A percentile compares a stretch with the other conserved stretches of the same genome.
Evolutionary conservation across 2,113 vertebrate species (phyloP).

Genomic region (Crotophaga sulcirostris): DNA sequence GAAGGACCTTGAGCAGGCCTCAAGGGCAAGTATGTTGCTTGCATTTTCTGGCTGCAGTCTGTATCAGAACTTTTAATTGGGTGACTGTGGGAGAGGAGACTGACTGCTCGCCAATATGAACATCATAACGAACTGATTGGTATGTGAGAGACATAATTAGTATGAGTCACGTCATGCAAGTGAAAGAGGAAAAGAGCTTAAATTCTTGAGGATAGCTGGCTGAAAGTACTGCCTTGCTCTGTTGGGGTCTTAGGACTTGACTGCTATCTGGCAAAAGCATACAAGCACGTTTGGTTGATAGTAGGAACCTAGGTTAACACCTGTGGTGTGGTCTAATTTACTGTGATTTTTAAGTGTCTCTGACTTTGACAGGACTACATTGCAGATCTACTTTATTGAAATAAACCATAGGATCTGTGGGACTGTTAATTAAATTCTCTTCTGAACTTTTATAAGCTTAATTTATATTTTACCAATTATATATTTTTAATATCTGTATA

Average conservation of each 20-base stretch:
- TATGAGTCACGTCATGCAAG: not conserved
- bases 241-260: not conserved
- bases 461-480: not conserved
- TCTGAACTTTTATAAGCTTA: not conserved
- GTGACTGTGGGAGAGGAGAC: not conserved
- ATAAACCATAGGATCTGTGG: not conserved
- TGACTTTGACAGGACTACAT: not conserved
- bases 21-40: not conserved
- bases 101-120: not conserved
- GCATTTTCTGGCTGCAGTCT: not conserved
- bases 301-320: not conserved
- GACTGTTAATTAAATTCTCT: not conserved
- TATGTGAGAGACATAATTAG: not conserved
- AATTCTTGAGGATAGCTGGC: not conserved
- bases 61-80: not conserved
- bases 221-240: not conserved
- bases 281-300: not conserved
- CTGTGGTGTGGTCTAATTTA: not conserved
- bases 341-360: not conserved
- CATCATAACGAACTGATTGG: not conserved
- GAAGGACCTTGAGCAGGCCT: not conserved
- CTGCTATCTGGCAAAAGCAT: not conserved
- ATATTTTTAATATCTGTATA: not conserved
- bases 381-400: not conserved
- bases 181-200: not conserved